Base-by-base conservation (phyloP, 1,140 invertebrate species). In the Teleopsis dalmanni region DNA sequence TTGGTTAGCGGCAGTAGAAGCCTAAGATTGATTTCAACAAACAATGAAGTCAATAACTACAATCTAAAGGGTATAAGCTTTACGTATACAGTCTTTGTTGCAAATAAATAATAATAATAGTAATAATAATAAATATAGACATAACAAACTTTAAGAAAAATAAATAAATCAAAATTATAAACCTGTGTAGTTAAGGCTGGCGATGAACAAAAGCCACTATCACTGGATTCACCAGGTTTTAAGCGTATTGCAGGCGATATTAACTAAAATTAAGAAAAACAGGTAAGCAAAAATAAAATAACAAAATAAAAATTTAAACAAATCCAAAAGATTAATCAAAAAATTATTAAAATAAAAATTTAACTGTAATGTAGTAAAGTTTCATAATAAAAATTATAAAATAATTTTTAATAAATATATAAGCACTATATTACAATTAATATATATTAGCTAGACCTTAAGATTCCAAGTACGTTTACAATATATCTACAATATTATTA, bases 211-310 rank as follows among this genome's bases (percentile, higher is more conserved):
- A 71, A 71, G 56, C 68, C 68, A 67, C 67, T 70, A 70, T 71
- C 68, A 67, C 68, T 71, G 58, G 68, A 71, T 70, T 71, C 68
- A 62, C 68, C 68, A 59, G 68, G 68, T 64, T 70, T 71, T 57
- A 71, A 68, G 61, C 40, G 73, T 58, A 62, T 70, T 72, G 55
- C 68, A 45, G 68, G 67, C 60, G 67, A 66, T 66, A 72, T 72
- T 72, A 74, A 73, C 62, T 73, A 74, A 71, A 68, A 66, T 55
- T 58, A 64, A 68, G 59, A 53, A 57, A 59, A 63, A 55, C 70
- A 59, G 60, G 51, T 45, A 52, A 49, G 60, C 62, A 53, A 56
- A 59, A 33, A 53, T 51, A 57, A 61, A 65, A 63, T 51, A 65
- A 61, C 63, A 56, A 56, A 63, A 59, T 48, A 48, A 52, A 56